These are phyloP conservation scores for Cenopis cana DNA, from an alignment of 2,888 invertebrate species.

Conservation along the genomic window DNA sequence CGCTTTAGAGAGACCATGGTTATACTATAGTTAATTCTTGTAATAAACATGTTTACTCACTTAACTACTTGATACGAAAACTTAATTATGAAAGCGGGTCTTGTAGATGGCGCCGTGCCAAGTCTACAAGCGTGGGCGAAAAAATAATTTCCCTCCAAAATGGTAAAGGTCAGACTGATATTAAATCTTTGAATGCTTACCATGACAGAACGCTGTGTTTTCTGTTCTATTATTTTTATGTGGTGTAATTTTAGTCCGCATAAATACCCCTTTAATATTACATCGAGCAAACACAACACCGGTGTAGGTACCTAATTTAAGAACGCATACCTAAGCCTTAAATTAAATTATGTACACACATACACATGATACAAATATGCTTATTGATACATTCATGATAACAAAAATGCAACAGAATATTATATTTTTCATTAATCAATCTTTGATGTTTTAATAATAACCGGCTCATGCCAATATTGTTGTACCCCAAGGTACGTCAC, in stretches of 20 bases:
- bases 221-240: constrained; percentile 25
- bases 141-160: constrained; percentile 43
- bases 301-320: neutral
- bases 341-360: neutral
- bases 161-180: constrained; percentile 43
- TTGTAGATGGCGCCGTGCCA: constrained; percentile 33
- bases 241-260: neutral
- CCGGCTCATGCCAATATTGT: neutral
- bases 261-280: neutral
- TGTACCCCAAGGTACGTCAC: neutral
- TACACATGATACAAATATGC: too few relatives aligned
- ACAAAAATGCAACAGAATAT: too few relatives aligned
- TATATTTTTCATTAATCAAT: neutral
- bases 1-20: neutral
- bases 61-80: constrained; percentile 35
- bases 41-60: constrained; percentile 37
- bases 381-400: too few relatives aligned
- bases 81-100: constrained; percentile 40
- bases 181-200: constrained; percentile 43
- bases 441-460: neutral
- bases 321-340: neutral
- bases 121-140: constrained; percentile 40
- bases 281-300: neutral
- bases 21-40: constrained; percentile 13
- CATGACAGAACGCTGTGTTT: constrained; percentile 25